Evolutionary conservation across 2,797 vertebrate species (phyloP), one percentile per base, ranked within the genome.

Genomic region (Megaceryle alcyon): DNA sequence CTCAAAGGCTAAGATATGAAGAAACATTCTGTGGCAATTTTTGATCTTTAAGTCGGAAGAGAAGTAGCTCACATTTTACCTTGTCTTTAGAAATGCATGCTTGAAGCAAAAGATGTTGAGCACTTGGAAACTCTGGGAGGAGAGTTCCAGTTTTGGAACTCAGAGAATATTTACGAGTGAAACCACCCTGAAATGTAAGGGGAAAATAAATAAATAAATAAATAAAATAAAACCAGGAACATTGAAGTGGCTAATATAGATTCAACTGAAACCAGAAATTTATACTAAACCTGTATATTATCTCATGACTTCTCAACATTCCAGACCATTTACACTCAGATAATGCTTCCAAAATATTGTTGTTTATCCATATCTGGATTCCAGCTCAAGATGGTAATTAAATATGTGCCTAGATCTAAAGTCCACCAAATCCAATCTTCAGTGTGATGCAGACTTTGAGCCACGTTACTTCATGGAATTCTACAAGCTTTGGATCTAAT

Each of bases 121-220:
- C 99, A 44, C 97, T 99, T 80, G 99, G 99, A 93, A 99, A 99
- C 94, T 99, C 99, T 53, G 99, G 99, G 39, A 99, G 99, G 66
- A 99, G 97, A 4, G 99, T 99, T 97, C 99, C 99, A 8, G 99
- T 99, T 98, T 99, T 99, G 81, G 99, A 99, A 97, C 99, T 99
- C 86, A 99, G 97, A 29, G 99, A 99, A 94, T 99, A 99, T 98
- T 99, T 99, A 83, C 99, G 98, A 93, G 99, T 99, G 96, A 99
- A 99, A 65, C 99, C 99, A 84, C 99, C 99, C 99, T 99, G 96
- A 92, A 96, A 96, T 7, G n/a, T 39, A 94, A 82, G 35, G 35
- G 35, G 57, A 39, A 54, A 71, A 91, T 76, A 81, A 73, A 2
- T 3, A 48, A 48, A 48, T 13, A 49, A 48, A 48, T 4, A 46